phyloP scores from a whole-genome alignment of 2,888 invertebrate genomes.

The Autographa pulchrina region DNA sequence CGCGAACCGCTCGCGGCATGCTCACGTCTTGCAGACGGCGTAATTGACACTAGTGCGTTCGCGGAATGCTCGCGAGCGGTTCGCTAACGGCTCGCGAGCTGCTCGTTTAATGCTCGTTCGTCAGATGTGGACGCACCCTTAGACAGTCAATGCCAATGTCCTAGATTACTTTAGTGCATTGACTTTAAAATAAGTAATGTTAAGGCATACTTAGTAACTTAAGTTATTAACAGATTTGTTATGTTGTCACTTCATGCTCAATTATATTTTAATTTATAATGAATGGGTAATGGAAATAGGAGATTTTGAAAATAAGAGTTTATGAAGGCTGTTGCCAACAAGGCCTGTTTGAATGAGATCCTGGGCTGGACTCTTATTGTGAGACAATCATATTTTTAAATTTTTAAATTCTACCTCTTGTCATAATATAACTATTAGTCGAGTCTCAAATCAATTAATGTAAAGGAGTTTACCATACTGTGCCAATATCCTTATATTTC shows the following conservation, averaged over 20 bases:
- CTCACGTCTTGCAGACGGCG: no score
- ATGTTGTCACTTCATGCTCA: background rate
- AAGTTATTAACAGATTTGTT: background rate
- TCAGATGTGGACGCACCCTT: no score
- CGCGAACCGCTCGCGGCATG: no score
- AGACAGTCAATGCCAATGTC: constrained; percentile 11
- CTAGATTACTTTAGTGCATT: constrained; percentile 4
- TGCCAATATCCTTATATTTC: no score
- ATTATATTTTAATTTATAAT: background rate
- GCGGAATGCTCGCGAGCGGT: no score
- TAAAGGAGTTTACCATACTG: background rate
- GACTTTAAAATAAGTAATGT: background rate
- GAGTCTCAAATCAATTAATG: background rate
- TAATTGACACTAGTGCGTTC: no score
- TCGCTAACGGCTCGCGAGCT: no score
- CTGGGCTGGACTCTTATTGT: background rate
- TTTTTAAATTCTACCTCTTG: background rate
- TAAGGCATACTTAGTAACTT: background rate
- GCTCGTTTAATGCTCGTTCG: no score
- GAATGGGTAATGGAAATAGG: background rate
- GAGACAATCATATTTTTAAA: background rate
- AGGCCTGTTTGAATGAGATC: background rate
- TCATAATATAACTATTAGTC: background rate
- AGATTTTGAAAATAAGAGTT: background rate
- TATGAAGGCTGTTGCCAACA: background rate